phyloP scores from a whole-genome alignment of 2,113 vertebrate genomes.

The Oryzias melastigma region DNA sequence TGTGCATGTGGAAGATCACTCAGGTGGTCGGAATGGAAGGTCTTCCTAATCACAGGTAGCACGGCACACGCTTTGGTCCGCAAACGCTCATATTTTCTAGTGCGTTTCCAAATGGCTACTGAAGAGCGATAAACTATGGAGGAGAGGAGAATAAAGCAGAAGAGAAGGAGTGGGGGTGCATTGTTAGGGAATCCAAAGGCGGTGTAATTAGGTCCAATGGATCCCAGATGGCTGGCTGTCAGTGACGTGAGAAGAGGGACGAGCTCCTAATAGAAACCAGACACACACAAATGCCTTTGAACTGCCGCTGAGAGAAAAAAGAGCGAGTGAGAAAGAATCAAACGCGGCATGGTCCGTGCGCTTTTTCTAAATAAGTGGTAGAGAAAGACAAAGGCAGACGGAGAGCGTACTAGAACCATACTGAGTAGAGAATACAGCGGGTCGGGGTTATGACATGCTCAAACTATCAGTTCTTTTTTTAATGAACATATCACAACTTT shows the following conservation, averaged over 20 bases:
- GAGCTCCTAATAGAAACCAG: slow-evolving; percentile 80
- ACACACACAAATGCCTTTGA: slow-evolving; percentile 75
- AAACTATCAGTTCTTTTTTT: slow-evolving; percentile 33
- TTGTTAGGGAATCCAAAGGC: slow-evolving; percentile 78
- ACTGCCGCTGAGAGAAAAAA: slow-evolving; percentile 63
- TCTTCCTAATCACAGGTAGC: slow-evolving; percentile 49
- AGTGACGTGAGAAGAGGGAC: slow-evolving; percentile 82
- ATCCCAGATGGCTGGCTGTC: slow-evolving; percentile 81
- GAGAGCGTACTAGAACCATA: slow-evolving; percentile 42
- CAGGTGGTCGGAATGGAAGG: slow-evolving; percentile 33
- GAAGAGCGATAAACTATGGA: slow-evolving; percentile 47
- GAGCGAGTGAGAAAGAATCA: slow-evolving; percentile 55
- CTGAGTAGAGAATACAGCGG: slow-evolving; percentile 26
- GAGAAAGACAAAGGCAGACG: slow-evolving; percentile 50
- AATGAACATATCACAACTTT: neutral
- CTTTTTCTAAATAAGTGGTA: slow-evolving; percentile 72
- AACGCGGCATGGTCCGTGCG: slow-evolving; percentile 57
- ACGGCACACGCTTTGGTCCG: neutral
- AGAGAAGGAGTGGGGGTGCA: slow-evolving; percentile 66
- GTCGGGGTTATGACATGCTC: slow-evolving; percentile 26
- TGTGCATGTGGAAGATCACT: slow-evolving; percentile 33
- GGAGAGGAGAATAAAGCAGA: slow-evolving; percentile 51
- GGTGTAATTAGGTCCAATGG: slow-evolving; percentile 80
- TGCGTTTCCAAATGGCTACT: slow-evolving; percentile 45
- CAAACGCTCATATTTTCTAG: slow-evolving; percentile 23